Evolutionary conservation across 2,888 invertebrate species (phyloP), one percentile per base, ranked within the genome.

Genomic region (Trichopoda pennipes): DNA sequence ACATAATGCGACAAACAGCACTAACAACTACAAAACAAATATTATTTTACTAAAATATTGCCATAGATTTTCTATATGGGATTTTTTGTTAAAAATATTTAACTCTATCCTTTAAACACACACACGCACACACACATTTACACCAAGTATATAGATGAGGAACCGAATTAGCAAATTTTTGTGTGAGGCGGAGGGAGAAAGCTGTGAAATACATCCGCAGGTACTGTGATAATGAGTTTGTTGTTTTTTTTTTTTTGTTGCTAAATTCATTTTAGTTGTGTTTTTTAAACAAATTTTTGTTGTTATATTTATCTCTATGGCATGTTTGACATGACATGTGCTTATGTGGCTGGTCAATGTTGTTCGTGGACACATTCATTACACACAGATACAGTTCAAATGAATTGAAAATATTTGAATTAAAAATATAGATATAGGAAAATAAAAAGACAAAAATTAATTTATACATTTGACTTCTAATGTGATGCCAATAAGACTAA

Each of bases 251-350:
- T 73, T 78, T 72, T 47, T 55, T 53, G 44, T 42, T 69, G 42
- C 38, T 56, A 32, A 66, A 68, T 60, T 68, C 44, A 63, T 66
- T 68, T 60, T 73, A 66, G 66, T 73, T 60, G 53, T 49, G 66
- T 58, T 70, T 66, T 72, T 38, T 66, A 51, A 42, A 14, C 8
- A 51, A 7, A 3, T 38, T 47, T 56, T 49, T 53, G 44, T 42
- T 61, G 14, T 38, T 56, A 63, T 58, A 58, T 80, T 75, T 69
- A 58, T 66, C 53, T 72, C 70, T 55, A 81, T 77, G 35, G 68
- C 81, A 77, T 81, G 81, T 81, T 66, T 73, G 76, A 81, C 81
- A 81, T 77, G 81, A 81, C 81, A 81, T 81, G 68, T 81, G 72
- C 76, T 81, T 68, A 77, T 81, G 81, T 73, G 81, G 81, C 68